These are phyloP conservation scores for Odontamblyopus rebecca DNA, from an alignment of 2,797 vertebrate species.

Conservation along the genomic window DNA sequence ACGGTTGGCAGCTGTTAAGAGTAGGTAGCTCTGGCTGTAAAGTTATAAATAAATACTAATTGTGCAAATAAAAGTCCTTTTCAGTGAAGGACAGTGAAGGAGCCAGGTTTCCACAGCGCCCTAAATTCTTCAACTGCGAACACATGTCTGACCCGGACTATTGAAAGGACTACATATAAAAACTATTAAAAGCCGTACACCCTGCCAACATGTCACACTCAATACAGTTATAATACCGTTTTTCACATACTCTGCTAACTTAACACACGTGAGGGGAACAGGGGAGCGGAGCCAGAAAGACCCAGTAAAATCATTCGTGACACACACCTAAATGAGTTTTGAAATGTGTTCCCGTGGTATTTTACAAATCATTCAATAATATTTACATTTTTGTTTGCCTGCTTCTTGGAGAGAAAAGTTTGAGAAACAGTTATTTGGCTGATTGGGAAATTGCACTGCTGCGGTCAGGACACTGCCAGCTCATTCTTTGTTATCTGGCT, in stretches of 20 bases:
- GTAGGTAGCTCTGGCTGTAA: slow-evolving; percentile 1
- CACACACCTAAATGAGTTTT: neutral
- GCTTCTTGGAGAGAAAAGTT: no score
- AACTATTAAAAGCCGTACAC: neutral
- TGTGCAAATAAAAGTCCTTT: slow-evolving; percentile 10
- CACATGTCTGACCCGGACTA: neutral
- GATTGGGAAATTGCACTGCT: no score
- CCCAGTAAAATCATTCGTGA: no score
- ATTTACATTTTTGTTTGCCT: no score
- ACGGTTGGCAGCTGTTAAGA: neutral
- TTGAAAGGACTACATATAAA: neutral
- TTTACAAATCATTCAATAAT: no score
- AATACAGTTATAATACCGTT: neutral
- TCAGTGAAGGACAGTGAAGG: slow-evolving; percentile 8
- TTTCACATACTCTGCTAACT: neutral
- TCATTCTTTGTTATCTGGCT: no score
- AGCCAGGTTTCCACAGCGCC: slow-evolving; percentile 7
- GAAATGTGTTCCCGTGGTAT: neutral
- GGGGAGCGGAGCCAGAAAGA: neutral
- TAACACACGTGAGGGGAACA: neutral
- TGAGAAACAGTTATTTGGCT: no score
- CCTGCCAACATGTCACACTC: neutral
- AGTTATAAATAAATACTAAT: slow-evolving; percentile 10
- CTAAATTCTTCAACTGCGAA: neutral
- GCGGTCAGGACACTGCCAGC: no score